Evolutionary conservation across 2,888 invertebrate species (phyloP).

Genomic region (Epistrophe eligans): DNA sequence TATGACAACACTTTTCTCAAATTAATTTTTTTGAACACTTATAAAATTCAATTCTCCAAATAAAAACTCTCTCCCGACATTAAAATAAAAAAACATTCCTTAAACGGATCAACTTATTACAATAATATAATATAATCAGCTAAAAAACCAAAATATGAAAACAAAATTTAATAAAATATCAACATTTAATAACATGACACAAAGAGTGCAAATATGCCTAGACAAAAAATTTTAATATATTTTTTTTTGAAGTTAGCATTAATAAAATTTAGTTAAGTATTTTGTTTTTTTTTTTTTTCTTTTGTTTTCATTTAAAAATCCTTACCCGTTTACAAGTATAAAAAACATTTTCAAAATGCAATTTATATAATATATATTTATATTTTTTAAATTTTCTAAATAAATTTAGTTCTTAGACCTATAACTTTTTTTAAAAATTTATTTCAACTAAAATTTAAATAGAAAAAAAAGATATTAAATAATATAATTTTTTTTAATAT

Average conservation of each 20-base stretch:
- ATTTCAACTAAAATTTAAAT: slow-evolving; percentile 50
- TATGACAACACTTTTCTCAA: too few relatives aligned
- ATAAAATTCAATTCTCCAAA: too few relatives aligned
- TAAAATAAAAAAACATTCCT: neutral
- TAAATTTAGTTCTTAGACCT: slow-evolving; percentile 63
- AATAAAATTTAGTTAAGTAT: slow-evolving; percentile 38
- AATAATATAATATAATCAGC: slow-evolving; percentile 1
- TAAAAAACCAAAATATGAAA: slow-evolving; percentile 18
- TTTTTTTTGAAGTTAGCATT: slow-evolving; percentile 50
- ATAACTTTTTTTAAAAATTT: slow-evolving; percentile 19
- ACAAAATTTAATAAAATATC: neutral
- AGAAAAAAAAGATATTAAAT: slow-evolving; percentile 26
- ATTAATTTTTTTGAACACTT: too few relatives aligned
- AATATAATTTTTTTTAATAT: slow-evolving; percentile 31
- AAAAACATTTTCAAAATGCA: slow-evolving; percentile 73
- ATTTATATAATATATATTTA: slow-evolving; percentile 34
- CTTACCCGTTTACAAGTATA: slow-evolving; percentile 74
- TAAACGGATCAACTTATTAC: slow-evolving; percentile 4
- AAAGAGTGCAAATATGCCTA: slow-evolving; percentile 70
- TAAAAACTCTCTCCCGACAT: neutral
- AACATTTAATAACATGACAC: slow-evolving; percentile 55
- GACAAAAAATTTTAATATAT: slow-evolving; percentile 47
- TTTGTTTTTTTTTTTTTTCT: neutral
- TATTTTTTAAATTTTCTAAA: slow-evolving; percentile 62
- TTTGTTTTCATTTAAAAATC: slow-evolving; percentile 45